Conservation (phyloP, 1,140 invertebrate species). For the Grapholita molesta region DNA sequence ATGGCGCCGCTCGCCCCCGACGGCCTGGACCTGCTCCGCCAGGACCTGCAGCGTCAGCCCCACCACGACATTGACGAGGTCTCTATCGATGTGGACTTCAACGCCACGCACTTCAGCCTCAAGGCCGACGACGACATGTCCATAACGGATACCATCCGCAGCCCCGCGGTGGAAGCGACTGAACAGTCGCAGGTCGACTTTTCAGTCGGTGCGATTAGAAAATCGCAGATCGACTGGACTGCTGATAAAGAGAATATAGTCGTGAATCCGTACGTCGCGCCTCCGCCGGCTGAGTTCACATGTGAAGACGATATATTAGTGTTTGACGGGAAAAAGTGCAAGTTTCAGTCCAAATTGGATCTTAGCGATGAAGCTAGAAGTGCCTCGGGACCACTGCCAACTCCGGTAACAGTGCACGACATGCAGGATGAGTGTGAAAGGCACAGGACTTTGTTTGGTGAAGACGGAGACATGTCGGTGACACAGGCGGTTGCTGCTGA, state of each 20-base stretch:
- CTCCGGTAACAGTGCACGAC: no score
- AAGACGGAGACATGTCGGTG: conserved; percentile 21
- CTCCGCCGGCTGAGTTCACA: conserved; percentile 48
- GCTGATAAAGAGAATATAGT: conserved; percentile 65
- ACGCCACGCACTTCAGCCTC: conserved; percentile 42
- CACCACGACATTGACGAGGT: background rate
- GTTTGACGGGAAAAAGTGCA: conserved; percentile 63
- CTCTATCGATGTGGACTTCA: conserved; percentile 60
- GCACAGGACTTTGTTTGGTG: conserved; percentile 18
- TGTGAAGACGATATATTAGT: conserved; percentile 53
- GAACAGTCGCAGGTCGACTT: conserved; percentile 28
- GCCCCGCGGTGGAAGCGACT: conserved; percentile 45
- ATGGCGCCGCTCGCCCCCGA: background rate
- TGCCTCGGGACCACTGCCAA: no score
- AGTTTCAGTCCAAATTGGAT: conserved; percentile 35
- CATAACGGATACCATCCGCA: conserved; percentile 54
- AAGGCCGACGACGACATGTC: conserved; percentile 58
- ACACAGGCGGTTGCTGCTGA: conserved; percentile 6
- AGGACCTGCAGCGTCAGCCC: background rate
- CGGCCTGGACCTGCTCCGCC: background rate
- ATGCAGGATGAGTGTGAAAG: no score
- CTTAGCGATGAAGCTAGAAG: background rate
- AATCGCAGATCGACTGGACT: conserved; percentile 40
- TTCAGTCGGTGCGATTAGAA: conserved; percentile 26
- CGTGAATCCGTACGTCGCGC: conserved; percentile 52